phyloP scores from a whole-genome alignment of 1,140 invertebrate species.

The Sarcophaga bullata region DNA sequence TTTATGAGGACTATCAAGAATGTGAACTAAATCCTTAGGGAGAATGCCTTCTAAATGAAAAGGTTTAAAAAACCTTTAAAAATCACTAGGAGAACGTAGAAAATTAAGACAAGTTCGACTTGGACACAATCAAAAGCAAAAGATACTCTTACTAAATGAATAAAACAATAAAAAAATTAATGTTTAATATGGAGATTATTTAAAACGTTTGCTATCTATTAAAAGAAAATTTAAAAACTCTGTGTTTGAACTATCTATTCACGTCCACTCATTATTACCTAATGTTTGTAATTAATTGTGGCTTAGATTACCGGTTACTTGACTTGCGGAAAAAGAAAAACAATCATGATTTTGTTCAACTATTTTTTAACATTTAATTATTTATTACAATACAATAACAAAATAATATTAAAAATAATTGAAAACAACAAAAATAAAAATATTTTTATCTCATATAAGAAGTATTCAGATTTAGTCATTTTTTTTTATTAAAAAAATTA shows the following conservation, averaged over 20 bases:
- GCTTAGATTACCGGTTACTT: too few relatives aligned
- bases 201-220: too few relatives aligned
- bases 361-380: background rate
- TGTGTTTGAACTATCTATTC: too few relatives aligned
- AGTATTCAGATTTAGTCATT: slow-evolving; percentile 26
- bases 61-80: background rate
- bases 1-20: slow-evolving; percentile 54
- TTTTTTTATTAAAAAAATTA: slow-evolving; percentile 3
- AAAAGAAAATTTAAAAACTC: too few relatives aligned
- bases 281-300: too few relatives aligned
- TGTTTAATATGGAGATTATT: background rate
- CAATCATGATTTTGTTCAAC: too few relatives aligned
- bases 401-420: background rate
- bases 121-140: background rate
- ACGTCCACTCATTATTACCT: too few relatives aligned
- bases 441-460: background rate
- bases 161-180: background rate
- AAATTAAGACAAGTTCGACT: too few relatives aligned
- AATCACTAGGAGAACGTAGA: too few relatives aligned
- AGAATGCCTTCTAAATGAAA: background rate
- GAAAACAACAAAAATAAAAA: background rate
- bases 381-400: background rate
- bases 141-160: background rate
- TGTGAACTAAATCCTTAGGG: background rate
- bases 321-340: background rate